phyloP scores from a whole-genome alignment of 2,888 invertebrate genomes.

The Ochlodes sylvanus region DNA sequence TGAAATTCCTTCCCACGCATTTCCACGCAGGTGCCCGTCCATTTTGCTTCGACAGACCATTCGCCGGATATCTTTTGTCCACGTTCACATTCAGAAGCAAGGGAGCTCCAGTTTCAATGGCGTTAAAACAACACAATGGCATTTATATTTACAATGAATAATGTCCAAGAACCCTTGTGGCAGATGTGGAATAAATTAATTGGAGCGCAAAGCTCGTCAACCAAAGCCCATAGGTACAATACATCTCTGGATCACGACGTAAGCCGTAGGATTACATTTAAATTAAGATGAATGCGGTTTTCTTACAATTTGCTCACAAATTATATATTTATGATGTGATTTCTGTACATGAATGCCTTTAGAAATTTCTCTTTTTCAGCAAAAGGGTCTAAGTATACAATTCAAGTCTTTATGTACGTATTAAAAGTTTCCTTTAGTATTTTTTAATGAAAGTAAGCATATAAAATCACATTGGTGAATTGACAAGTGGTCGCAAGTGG shows the following conservation, averaged over 20 bases:
- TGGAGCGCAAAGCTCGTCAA: constrained; percentile 31
- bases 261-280: constrained; percentile 23
- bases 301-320: constrained; percentile 5
- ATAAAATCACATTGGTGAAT: background rate
- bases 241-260: constrained; percentile 10
- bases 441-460: background rate
- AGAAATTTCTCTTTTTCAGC: background rate
- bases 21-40: constrained; percentile 10
- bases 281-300: constrained; percentile 26
- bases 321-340: background rate
- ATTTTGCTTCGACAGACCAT: constrained; percentile 12
- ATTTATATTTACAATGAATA: constrained; percentile 19
- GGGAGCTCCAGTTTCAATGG: constrained; percentile 26
- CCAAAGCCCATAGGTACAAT: constrained; percentile 22
- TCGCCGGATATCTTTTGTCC: constrained; percentile 44
- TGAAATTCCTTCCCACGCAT: constrained; percentile 22
- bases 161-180: constrained; percentile 21
- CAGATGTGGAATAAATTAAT: constrained; percentile 34
- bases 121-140: constrained; percentile 33
- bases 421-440: background rate
- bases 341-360: background rate
- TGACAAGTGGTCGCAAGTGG: no score
- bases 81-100: constrained; percentile 4
- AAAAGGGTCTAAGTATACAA: background rate
- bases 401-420: background rate